These are phyloP conservation scores for Steatornis caripensis DNA, from an alignment of 2,113 vertebrate species.

Conservation along the genomic window DNA sequence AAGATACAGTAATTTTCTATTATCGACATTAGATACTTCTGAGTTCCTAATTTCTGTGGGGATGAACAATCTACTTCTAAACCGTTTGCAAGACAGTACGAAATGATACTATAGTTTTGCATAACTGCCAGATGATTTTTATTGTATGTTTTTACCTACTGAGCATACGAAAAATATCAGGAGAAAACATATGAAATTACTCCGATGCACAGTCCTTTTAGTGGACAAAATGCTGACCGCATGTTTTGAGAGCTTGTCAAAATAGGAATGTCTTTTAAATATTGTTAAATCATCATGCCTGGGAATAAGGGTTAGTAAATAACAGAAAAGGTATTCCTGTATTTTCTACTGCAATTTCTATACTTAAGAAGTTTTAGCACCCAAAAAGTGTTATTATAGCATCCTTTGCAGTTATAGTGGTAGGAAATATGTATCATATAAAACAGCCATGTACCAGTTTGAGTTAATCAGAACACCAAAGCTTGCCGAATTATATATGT, in stretches of 20 bases:
- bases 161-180: neutral
- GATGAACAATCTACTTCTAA: neutral
- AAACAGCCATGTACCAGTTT: neutral
- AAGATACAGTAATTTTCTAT: conserved; percentile 32
- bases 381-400: neutral
- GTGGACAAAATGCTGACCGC: neutral
- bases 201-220: neutral
- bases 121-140: conserved; percentile 24
- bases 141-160: neutral
- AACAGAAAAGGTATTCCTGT: neutral
- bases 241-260: conserved; percentile 25
- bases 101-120: neutral
- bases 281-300: conserved; percentile 14
- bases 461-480: neutral
- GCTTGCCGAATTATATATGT: neutral
- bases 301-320: neutral
- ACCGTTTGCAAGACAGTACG: neutral
- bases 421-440: neutral
- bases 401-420: neutral
- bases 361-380: neutral
- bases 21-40: conserved; percentile 4
- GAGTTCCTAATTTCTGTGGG: conserved; percentile 5
- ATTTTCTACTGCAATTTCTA: conserved; percentile 2
- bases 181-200: neutral
- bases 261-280: conserved; percentile 24